Base-by-base conservation (phyloP, 2,797 vertebrate species). In the Micrastur ruficollis region DNA sequence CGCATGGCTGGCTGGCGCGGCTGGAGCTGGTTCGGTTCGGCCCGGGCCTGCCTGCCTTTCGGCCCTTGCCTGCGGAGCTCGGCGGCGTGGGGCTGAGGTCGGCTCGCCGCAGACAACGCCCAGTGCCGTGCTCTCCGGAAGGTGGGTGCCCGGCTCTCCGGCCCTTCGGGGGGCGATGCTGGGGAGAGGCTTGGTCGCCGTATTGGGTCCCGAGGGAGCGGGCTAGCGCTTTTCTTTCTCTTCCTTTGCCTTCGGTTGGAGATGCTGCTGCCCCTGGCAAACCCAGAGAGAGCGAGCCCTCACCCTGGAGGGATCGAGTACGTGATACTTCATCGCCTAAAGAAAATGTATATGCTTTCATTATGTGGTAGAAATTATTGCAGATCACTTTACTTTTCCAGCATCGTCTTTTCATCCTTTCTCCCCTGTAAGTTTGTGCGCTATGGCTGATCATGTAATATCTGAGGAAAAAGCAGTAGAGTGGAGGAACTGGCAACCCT, bases 71-170 rank as follows among this genome's bases (percentile, higher is more conserved):
- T 34, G 10, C 55, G 12, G 62, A 14, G 82, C 71, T 53, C 27
- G 29, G 75, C 44, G 32, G 53, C 12, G 85, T 36, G 86, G 66
- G 82, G 82, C 82, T 83, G 58, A 81, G 89, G 70, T 65, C 50
- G 86, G 42, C 85, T 91, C 91, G 89, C 79, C 87, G 96, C 96
- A 95, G 93, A 93, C 94, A 96, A 96, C 94, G 94, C 94, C 95
- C 96, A 95, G 79, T 44, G 63, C 25, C n/a, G 29, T 47, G 63
- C 86, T 63, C 66, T 75, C 38, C n/a, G 34, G 34, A 84, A 86
- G 55, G 86, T 86, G 93, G 67, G 75, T 65, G 58, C 79, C 52
- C 36, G 59, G 49, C 52, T 62, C 52, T 6, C 47, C 17, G 36
- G 73, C 79, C 90, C 75, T 80, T 83, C 38, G 46, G 22, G 44